Base-by-base conservation (phyloP, 2,797 vertebrate genomes). In the Iguana delicatissima region DNA sequence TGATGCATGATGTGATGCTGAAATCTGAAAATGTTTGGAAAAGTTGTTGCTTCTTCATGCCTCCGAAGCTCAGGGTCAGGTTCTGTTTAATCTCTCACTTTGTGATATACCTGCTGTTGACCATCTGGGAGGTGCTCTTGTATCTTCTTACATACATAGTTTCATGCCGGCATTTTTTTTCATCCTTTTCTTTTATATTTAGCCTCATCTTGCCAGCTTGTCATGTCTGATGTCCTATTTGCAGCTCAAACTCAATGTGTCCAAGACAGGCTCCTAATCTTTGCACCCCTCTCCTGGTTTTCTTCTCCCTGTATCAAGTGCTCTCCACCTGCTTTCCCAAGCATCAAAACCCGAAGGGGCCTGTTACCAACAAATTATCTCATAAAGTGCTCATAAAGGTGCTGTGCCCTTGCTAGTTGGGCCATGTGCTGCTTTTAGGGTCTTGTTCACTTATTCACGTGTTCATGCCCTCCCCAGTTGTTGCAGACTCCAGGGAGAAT, bases 221-320 rank as follows among this genome's bases (percentile, higher is more conserved):
- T 80, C 87, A 72, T 81, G 64, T 59, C 73, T 32, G n/a, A 82
- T 89, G 87, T 89, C 87, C 87, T 82, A 35, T 52, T 79, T 57
- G 7, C 50, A 46, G 52, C 52, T 82, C 50, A 81, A 52, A 32
- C n/a, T 32, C 46, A 26, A 72, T 38, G 35, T 73, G 35, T 67
- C 64, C 26, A 59, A 82, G 80, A 22, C 80, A 88, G 67, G 46
- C 80, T 9, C 67, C 46, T 57, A 42, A 42, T 59, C 16, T 73
- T 82, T 57, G 35, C 35, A 59, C 79, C 86, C 64, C 46, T 12
- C 57, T 46, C 59, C 29, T 24, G 29, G 24, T 35, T 86, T 76
- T 62, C 29, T 74, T 64, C 9, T 77, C 20, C 26, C 57, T 32
- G 18, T 50, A 18, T 50, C 57, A 87, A 8, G n/a, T 42, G 77